These are phyloP conservation scores for Entomobrya multifasciata DNA, from an alignment of 2,888 invertebrate species.

Conservation along the genomic window DNA sequence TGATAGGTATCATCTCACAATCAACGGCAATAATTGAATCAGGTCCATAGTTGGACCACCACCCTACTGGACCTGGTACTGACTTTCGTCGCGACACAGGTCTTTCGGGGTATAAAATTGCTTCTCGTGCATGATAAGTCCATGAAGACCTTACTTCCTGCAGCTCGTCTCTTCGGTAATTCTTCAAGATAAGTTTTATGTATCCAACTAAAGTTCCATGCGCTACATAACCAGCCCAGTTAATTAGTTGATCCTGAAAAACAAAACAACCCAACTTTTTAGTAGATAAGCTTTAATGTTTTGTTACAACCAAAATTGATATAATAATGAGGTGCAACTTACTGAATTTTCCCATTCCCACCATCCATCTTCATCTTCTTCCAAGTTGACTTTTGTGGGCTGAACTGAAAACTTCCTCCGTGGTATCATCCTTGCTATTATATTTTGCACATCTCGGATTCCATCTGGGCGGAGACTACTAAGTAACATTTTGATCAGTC, in stretches of 20 bases:
- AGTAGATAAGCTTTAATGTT: background rate
- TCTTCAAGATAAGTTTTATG: background rate
- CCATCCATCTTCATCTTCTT: background rate
- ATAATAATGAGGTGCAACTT: background rate
- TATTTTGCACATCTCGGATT: slow-evolving; percentile 1
- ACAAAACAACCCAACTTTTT: background rate
- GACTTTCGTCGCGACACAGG: slow-evolving; percentile 40
- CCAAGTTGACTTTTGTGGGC: background rate
- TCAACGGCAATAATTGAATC: slow-evolving; percentile 18
- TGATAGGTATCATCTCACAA: background rate
- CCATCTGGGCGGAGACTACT: background rate
- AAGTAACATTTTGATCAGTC: slow-evolving; percentile 3
- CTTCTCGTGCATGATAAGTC: slow-evolving; percentile 3
- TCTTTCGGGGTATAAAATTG: slow-evolving; percentile 4
- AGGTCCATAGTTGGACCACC: no score
- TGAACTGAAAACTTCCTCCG: background rate
- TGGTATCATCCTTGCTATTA: background rate
- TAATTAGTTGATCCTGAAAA: slow-evolving; percentile 5
- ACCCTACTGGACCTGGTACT: slow-evolving; percentile 27
- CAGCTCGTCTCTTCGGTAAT: slow-evolving; percentile 3
- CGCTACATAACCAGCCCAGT: background rate
- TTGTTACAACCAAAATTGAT: background rate
- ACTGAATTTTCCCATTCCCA: background rate
- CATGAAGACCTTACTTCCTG: background rate
- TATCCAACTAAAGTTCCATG: background rate